Evolutionary conservation across 2,797 vertebrate genomes (phyloP), one percentile per base, ranked within the genome.

Genomic region (Thalassophryne amazonica): DNA sequence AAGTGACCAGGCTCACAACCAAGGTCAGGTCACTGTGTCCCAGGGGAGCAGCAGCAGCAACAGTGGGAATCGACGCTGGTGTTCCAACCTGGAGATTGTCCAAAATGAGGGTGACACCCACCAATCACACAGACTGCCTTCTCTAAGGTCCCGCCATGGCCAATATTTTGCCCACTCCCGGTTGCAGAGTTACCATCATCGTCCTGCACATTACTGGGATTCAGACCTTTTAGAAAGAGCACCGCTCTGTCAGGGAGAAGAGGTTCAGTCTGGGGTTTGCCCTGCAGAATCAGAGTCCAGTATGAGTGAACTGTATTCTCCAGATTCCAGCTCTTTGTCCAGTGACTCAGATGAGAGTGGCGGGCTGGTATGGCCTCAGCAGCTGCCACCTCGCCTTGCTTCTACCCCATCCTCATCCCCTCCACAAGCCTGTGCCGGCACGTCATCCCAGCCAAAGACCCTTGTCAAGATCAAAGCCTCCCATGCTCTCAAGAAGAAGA

Each of bases 401-500:
- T 77, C 84, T n/a, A 83, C 83, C 46, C 85, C 90, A 11, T 87
- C 88, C 8, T 85, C 88, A 0, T 84, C 88, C 2, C 76, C 84
- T 15, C 66, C 91, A 3, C 88, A 91, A 35, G 67, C 83, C 6
- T 53, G 85, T 0, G 77, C 83, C 10, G 85, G 66, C 1, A 51
- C 61, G 0, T 21, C 86, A 0, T 60, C 87, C 11, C 92, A 89
- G 4, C 87, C 92, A 12, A 93, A 93, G 68, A 87, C 93, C 48
- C 93, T 95, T 4, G 93, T 95, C 61, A 95, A 94, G 83, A 95
- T 97, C 73, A 97, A 97, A 86, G 95, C 95, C 2, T 97, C 95
- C 0, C 94, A 96, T 1, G 94, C 95, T 0, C 93, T 97, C 6
- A 97, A 97, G 81, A 97, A 93, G 68, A 97, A 97, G 86, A 96